Evolutionary conservation across 2,888 invertebrate genomes (phyloP).

Genomic region (Exephanes ischioxanthus): DNA sequence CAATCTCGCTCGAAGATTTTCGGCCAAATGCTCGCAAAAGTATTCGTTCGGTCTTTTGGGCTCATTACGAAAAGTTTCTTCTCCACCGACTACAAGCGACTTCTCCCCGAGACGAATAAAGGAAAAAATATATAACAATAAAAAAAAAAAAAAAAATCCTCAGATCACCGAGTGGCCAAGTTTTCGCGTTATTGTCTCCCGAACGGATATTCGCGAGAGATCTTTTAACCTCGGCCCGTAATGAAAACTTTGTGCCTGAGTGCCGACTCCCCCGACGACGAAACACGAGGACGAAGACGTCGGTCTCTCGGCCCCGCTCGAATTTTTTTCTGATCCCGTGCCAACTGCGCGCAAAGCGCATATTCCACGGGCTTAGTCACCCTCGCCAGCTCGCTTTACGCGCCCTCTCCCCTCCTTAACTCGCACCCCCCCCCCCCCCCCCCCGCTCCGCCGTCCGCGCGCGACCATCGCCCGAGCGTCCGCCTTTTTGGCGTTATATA

Average conservation of each 20-base stretch:
- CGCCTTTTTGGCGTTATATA: slow-evolving; percentile 59
- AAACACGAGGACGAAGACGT: slow-evolving; percentile 45
- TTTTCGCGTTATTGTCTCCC: background rate
- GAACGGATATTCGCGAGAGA: background rate
- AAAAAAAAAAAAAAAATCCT: too few species aligned
- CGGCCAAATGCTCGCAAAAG: too few species aligned
- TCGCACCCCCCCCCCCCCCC: too few species aligned
- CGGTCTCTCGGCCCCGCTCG: slow-evolving; percentile 56
- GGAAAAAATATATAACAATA: too few species aligned
- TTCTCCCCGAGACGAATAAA: too few species aligned
- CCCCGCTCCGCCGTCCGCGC: background rate
- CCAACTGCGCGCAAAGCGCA: slow-evolving; percentile 81
- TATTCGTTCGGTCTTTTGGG: too few species aligned
- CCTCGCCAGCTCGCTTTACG: slow-evolving; percentile 42
- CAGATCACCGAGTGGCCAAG: background rate
- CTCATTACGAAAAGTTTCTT: too few species aligned
- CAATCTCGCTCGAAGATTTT: too few species aligned
- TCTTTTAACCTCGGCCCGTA: slow-evolving; percentile 15
- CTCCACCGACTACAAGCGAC: too few species aligned
- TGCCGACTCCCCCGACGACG: slow-evolving; percentile 30
- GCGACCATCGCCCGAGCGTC: slow-evolving; percentile 30
- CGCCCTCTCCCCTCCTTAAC: slow-evolving; percentile 37
- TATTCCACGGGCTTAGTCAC: slow-evolving; percentile 72
- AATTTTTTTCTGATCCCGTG: slow-evolving; percentile 76
- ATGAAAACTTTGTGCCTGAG: slow-evolving; percentile 15